Evolutionary conservation across 2,113 vertebrate species (phyloP).

Genomic region (Antechinus stuartii): DNA sequence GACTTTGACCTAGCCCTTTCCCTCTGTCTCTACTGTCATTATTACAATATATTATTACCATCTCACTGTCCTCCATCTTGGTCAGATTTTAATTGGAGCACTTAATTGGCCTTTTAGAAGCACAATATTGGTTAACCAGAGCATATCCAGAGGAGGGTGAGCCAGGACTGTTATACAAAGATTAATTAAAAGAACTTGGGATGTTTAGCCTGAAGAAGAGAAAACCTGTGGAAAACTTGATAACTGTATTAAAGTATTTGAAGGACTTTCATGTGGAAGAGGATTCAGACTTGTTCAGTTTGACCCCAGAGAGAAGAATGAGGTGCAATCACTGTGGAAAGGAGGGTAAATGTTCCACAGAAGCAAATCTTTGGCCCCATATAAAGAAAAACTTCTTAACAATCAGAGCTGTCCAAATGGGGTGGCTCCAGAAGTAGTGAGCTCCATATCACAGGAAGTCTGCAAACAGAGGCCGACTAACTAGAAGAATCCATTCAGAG

Average conservation of each 20-base stretch:
- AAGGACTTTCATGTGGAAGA: not conserved
- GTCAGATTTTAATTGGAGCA: not conserved
- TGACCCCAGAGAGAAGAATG: not conserved
- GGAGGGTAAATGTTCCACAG: not conserved
- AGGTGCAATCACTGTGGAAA: not conserved
- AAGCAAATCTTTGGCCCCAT: not conserved
- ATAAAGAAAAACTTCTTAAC: not conserved
- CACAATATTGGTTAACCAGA: not conserved
- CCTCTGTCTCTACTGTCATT: not conserved
- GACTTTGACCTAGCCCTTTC: not conserved
- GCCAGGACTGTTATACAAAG: not conserved
- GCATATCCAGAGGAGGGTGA: not conserved
- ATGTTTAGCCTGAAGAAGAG: not conserved
- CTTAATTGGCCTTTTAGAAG: not conserved
- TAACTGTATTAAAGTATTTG: not conserved
- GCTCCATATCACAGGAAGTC: not conserved
- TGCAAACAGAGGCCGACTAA: not conserved
- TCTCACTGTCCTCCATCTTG: not conserved
- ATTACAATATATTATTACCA: not conserved
- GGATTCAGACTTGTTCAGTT: not conserved
- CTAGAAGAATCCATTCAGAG: not conserved
- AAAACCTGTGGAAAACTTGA: not conserved
- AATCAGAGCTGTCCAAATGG: not conserved
- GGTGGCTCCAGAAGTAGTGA: not conserved
- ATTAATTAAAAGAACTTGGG: not conserved